Conservation (phyloP, 2,113 vertebrate species). For the Phrynocephalus versicolor region DNA sequence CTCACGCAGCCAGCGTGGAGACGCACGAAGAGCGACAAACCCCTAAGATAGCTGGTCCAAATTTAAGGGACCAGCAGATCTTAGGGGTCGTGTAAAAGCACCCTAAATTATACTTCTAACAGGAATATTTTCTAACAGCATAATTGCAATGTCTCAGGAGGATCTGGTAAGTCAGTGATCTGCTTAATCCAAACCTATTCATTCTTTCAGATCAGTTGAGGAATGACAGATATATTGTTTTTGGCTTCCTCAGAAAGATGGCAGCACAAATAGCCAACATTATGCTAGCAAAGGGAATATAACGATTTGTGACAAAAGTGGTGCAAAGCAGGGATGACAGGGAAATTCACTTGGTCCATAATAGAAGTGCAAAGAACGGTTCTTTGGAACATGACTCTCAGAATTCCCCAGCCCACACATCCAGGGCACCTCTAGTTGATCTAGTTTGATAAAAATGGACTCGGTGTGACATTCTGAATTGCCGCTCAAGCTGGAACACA, state of each 20-base stretch:
- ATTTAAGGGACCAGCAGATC: no score
- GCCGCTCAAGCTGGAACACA: no score
- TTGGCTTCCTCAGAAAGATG: background rate
- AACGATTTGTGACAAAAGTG: background rate
- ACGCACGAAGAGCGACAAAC: no score
- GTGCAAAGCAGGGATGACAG: background rate
- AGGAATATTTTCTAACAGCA: background rate
- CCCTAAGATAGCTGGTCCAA: no score
- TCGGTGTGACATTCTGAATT: background rate
- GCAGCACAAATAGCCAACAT: background rate
- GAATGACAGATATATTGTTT: background rate
- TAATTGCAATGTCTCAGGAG: background rate
- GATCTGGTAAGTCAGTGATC: background rate
- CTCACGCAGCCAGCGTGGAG: no score
- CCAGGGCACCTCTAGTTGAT: no score
- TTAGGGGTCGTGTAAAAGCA: no score
- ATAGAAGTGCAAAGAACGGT: no score
- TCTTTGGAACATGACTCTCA: no score
- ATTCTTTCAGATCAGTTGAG: background rate
- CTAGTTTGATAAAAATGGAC: background rate
- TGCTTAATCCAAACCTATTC: background rate
- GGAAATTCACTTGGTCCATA: background rate
- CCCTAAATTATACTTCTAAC: constrained; percentile 19
- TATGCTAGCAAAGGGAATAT: background rate
- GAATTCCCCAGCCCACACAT: no score